These are phyloP conservation scores for Bombyx mandarina DNA, from an alignment of 1,140 invertebrate genomes.

Conservation along the genomic window DNA sequence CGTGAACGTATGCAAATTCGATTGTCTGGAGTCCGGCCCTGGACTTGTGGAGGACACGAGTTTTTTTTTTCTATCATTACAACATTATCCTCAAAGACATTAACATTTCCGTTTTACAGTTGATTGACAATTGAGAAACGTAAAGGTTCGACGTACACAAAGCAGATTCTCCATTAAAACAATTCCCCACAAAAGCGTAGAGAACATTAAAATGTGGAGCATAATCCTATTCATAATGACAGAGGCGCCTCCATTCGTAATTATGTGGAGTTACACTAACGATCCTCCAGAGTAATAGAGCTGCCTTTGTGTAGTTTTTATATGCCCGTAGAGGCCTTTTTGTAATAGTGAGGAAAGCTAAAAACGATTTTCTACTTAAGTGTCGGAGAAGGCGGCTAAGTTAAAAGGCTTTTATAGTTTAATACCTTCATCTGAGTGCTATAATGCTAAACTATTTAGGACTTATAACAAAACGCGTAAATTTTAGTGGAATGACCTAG, in stretches of 20 bases:
- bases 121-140: background rate
- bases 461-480: no score
- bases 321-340: no score
- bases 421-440: slow-evolving; percentile 15
- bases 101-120: slow-evolving; percentile 4
- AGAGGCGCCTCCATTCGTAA: slow-evolving; percentile 21
- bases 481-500: no score
- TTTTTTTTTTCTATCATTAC: no score
- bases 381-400: slow-evolving; percentile 11
- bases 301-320: background rate
- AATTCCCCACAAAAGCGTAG: background rate
- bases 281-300: slow-evolving; percentile 7
- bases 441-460: slow-evolving; percentile 3
- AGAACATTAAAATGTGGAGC: slow-evolving; percentile 18
- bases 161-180: no score
- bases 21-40: no score
- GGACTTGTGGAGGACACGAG: no score
- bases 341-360: no score
- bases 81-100: background rate
- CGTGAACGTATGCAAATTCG: no score
- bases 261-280: slow-evolving; percentile 12
- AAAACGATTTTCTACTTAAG: slow-evolving; percentile 23
- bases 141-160: no score
- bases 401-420: slow-evolving; percentile 32
- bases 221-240: slow-evolving; percentile 9